A percentile compares a stretch with the other conserved stretches of the same genome.
Conservation (phyloP, 1,140 invertebrate species). For the Cataglyphis hispanica region DNA sequence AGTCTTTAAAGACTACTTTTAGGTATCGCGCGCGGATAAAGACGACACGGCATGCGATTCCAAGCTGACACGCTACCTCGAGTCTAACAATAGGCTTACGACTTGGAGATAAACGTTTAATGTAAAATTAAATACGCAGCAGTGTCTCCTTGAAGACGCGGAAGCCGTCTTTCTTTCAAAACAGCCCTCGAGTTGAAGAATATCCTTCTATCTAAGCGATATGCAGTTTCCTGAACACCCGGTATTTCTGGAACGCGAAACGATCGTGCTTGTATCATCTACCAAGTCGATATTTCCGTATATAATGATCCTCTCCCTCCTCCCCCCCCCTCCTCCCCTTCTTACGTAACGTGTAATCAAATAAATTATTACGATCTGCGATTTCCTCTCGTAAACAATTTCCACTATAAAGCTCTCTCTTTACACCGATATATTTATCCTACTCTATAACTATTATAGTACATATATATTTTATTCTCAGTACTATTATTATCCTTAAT, state of each 20-base stretch:
- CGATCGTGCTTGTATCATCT: constrained; percentile 15
- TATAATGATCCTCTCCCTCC: constrained; percentile 17
- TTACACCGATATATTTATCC: constrained; percentile 22
- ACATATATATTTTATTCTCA: background rate
- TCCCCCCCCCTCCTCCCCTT: no score
- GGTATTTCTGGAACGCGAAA: background rate
- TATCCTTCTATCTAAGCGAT: constrained; percentile 5
- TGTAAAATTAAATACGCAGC: constrained; percentile 31
- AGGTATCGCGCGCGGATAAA: constrained; percentile 20
- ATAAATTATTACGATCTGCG: constrained; percentile 50
- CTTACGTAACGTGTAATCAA: constrained; percentile 37
- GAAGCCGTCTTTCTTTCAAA: background rate
- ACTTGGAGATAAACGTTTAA: constrained; percentile 43
- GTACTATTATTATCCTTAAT: background rate
- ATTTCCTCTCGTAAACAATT: constrained; percentile 21
- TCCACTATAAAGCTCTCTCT: constrained; percentile 24
- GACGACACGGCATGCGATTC: constrained; percentile 37
- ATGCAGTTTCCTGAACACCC: background rate
- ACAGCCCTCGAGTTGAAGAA: background rate
- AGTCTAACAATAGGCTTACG: constrained; percentile 67
- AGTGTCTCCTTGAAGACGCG: background rate
- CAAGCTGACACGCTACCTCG: constrained; percentile 71
- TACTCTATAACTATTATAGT: constrained; percentile 14
- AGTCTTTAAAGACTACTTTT: constrained; percentile 52
- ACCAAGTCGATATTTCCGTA: constrained; percentile 25